Percentiles rank a stretch among this genome's conserved stretches.
phyloP scores from a whole-genome alignment of 2,113 vertebrate species.

The Bothrops jararaca region DNA sequence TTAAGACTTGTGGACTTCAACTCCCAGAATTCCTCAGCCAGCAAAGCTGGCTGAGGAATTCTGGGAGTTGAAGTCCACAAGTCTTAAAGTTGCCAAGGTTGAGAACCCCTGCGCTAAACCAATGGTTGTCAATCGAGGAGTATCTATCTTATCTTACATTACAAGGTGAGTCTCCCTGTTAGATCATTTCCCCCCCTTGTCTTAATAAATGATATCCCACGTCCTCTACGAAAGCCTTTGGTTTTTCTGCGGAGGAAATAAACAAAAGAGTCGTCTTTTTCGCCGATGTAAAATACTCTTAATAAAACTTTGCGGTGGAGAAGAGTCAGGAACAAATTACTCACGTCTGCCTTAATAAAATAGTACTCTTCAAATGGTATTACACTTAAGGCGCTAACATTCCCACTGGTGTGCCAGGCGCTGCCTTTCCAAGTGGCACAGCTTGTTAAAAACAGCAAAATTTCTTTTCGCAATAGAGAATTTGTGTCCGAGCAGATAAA shows the following conservation, averaged over 20 bases:
- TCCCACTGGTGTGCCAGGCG: conserved; percentile 47
- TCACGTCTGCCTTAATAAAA: conserved; percentile 67
- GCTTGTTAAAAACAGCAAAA: conserved; percentile 58
- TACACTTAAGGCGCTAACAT: conserved; percentile 55
- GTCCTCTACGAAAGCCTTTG: conserved; percentile 60
- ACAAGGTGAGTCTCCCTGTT: conserved; percentile 63
- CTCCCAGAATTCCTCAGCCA: too few species aligned
- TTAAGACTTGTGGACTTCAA: too few species aligned
- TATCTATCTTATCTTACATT: conserved; percentile 59
- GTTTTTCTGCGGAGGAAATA: conserved; percentile 54
- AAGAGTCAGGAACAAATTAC: conserved; percentile 68
- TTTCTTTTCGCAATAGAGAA: conserved; percentile 65
- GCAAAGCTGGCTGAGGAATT: too few species aligned
- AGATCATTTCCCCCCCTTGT: conserved; percentile 51
- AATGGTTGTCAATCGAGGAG: too few species aligned
- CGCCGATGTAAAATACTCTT: conserved; percentile 64
- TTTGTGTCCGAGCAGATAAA: conserved; percentile 65
- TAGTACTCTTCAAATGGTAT: conserved; percentile 63
- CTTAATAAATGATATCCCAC: conserved; percentile 65
- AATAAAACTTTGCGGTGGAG: conserved; percentile 65
- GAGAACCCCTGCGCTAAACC: too few species aligned
- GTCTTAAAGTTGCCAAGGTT: too few species aligned
- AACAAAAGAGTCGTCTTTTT: conserved; percentile 56
- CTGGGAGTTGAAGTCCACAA: too few species aligned
- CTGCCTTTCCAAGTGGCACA: conserved; percentile 56